These are phyloP conservation scores for Cheiracanthium punctorium DNA, from an alignment of 2,888 invertebrate genomes.

Conservation along the genomic window DNA sequence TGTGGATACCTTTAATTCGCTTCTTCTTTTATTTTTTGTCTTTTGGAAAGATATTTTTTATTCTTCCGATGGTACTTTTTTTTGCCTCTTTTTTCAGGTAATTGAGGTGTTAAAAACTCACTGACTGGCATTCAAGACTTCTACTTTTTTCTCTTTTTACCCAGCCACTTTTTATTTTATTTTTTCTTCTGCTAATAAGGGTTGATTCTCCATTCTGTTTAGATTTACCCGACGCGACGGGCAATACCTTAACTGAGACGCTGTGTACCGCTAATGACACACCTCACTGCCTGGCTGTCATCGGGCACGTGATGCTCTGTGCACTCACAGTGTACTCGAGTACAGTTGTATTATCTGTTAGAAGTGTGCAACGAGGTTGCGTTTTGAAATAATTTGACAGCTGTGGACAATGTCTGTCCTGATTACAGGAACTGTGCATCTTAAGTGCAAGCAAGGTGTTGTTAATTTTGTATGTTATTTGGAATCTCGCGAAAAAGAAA, in stretches of 20 bases:
- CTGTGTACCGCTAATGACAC: slow-evolving; percentile 16
- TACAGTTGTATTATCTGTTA: slow-evolving; percentile 28
- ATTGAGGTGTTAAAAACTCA: slow-evolving; percentile 65
- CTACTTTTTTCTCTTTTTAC: slow-evolving; percentile 34
- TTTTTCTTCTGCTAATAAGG: slow-evolving; percentile 31
- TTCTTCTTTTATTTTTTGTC: slow-evolving; percentile 20
- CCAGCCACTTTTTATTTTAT: not conserved
- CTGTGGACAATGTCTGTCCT: slow-evolving; percentile 16
- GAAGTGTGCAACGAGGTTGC: slow-evolving; percentile 14
- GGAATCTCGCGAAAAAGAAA: too few relatives aligned
- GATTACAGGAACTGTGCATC: not conserved
- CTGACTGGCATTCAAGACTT: slow-evolving; percentile 50
- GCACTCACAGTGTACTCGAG: not conserved
- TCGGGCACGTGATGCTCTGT: not conserved
- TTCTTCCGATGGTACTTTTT: slow-evolving; percentile 14
- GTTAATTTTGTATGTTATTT: too few relatives aligned
- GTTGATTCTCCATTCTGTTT: slow-evolving; percentile 76
- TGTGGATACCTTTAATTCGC: slow-evolving; percentile 68
- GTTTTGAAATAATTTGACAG: slow-evolving; percentile 56
- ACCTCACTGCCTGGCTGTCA: slow-evolving; percentile 1
- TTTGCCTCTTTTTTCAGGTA: slow-evolving; percentile 52
- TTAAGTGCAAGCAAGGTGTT: too few relatives aligned
- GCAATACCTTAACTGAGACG: slow-evolving; percentile 78
- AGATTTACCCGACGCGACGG: slow-evolving; percentile 83
- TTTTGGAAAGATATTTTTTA: slow-evolving; percentile 13